Conservation (phyloP, 2,888 invertebrate genomes). For the Panorpa germanica region DNA sequence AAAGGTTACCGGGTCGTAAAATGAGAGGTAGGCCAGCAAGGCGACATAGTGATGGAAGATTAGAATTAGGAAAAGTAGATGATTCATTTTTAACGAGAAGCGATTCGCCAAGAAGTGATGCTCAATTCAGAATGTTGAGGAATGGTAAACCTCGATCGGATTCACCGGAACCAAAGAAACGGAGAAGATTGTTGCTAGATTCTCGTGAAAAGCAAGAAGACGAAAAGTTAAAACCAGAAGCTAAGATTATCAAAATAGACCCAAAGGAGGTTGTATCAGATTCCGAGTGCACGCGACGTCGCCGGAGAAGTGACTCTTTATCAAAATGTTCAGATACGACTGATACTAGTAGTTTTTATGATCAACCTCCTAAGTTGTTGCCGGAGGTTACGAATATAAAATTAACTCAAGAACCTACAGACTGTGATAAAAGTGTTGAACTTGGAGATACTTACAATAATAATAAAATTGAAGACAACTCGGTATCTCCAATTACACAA, state of each 20-base stretch:
- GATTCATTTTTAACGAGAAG: too few relatives aligned
- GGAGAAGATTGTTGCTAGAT: constrained; percentile 33
- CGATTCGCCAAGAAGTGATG: too few relatives aligned
- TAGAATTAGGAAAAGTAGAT: too few relatives aligned
- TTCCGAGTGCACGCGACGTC: constrained; percentile 6
- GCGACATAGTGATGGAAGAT: too few relatives aligned
- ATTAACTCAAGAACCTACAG: constrained; percentile 9
- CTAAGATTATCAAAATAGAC: too few relatives aligned
- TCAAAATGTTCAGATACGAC: constrained; percentile 43
- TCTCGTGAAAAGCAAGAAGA: constrained; percentile 18
- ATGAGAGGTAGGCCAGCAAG: too few relatives aligned
- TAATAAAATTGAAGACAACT: constrained; percentile 8
- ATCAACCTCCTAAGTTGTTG: constrained; percentile 23
- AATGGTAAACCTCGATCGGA: constrained; percentile 46
- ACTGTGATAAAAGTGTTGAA: constrained; percentile 7
- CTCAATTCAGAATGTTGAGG: too few relatives aligned
- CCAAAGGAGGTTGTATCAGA: constrained; percentile 6
- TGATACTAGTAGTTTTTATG: constrained; percentile 30
- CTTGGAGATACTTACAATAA: constrained; percentile 12
- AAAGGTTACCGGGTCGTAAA: too few relatives aligned
- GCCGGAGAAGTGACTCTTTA: constrained; percentile 15
- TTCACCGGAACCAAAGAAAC: constrained; percentile 27
- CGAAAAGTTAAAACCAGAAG: constrained; percentile 21
- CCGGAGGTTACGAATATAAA: constrained; percentile 17
- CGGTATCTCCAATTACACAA: constrained; percentile 9